phyloP scores from a whole-genome alignment of 2,113 vertebrate species.

The Stercorarius parasiticus region DNA sequence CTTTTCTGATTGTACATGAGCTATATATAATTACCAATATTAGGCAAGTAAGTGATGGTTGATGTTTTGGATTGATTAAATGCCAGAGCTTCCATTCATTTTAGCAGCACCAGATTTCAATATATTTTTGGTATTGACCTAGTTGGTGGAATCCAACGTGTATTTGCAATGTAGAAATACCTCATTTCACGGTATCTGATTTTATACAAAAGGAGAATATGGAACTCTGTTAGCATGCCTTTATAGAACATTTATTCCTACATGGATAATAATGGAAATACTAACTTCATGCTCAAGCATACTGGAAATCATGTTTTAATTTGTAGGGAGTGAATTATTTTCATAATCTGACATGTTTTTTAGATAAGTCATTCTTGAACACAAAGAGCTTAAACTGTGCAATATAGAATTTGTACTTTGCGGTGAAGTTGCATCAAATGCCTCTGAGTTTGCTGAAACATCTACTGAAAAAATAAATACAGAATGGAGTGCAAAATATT shows the following conservation, averaged over 20 bases:
- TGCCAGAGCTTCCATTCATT: neutral
- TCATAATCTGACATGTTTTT: neutral
- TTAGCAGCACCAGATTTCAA: neutral
- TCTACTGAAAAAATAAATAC: neutral
- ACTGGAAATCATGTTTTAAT: neutral
- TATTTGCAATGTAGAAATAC: neutral
- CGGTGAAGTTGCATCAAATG: neutral
- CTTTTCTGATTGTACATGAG: neutral
- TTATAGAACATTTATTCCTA: neutral
- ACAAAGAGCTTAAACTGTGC: neutral
- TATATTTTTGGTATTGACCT: neutral
- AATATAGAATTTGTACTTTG: neutral
- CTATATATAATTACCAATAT: neutral
- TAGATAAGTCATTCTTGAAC: neutral
- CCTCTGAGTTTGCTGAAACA: neutral
- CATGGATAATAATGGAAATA: neutral
- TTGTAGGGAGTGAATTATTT: neutral
- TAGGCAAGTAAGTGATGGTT: neutral
- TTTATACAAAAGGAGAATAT: neutral
- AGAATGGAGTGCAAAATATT: neutral
- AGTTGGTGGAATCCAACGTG: neutral
- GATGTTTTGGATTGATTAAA: neutral
- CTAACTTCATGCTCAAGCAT: neutral
- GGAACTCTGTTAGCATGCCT: neutral
- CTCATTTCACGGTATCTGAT: neutral